These are phyloP conservation scores for Muscina levida DNA, from an alignment of 2,888 invertebrate species.

Conservation along the genomic window DNA sequence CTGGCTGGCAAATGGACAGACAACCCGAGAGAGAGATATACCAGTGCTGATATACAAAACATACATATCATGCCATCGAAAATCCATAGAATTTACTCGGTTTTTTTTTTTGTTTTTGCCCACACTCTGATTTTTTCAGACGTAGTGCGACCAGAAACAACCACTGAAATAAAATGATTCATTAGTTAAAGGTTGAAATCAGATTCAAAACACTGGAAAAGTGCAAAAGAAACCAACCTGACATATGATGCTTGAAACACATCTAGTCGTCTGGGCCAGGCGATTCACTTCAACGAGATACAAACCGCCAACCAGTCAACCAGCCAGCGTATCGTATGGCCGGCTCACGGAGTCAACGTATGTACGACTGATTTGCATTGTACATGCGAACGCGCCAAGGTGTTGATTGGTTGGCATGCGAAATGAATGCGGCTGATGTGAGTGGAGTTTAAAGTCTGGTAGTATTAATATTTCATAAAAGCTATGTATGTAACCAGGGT, in stretches of 20 bases:
- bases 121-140: background rate
- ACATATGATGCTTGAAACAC: constrained; percentile 63
- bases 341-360: constrained; percentile 52
- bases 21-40: constrained; percentile 65
- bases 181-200: constrained; percentile 75
- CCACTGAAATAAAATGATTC: constrained; percentile 74
- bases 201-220: constrained; percentile 72
- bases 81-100: constrained; percentile 47
- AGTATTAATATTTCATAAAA: constrained; percentile 49
- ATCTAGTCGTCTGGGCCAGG: constrained; percentile 50
- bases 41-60: constrained; percentile 29
- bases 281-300: constrained; percentile 62
- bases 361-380: constrained; percentile 75
- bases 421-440: constrained; percentile 42
- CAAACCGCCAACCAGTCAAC: constrained; percentile 32
- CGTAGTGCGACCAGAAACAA: constrained; percentile 48
- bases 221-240: constrained; percentile 57
- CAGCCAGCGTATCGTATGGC: constrained; percentile 57
- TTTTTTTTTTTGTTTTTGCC: too few relatives aligned
- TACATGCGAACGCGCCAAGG: constrained; percentile 72
- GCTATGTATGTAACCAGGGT: constrained; percentile 25
- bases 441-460: constrained; percentile 33
- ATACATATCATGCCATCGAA: constrained; percentile 46
- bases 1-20: constrained; percentile 13
- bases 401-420: constrained; percentile 64